These are phyloP conservation scores for Alloscopus bannaensis DNA, from an alignment of 2,888 invertebrate species.

Conservation along the genomic window DNA sequence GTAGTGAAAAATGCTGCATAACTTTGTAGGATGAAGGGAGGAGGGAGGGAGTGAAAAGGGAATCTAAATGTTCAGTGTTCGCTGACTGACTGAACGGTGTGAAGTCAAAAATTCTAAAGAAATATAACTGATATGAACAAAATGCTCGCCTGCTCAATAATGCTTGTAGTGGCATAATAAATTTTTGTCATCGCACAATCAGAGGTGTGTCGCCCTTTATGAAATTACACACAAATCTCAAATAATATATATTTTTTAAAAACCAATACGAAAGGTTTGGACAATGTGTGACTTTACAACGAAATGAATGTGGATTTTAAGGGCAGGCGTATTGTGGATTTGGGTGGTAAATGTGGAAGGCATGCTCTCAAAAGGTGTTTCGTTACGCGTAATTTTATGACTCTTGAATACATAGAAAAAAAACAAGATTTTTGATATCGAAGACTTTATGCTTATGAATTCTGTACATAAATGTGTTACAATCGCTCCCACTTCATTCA, in stretches of 20 bases:
- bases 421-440: too few relatives aligned
- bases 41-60: neutral
- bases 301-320: too few relatives aligned
- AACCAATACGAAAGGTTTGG: neutral
- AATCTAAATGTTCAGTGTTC: slow-evolving; percentile 2
- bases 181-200: slow-evolving; percentile 38
- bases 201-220: slow-evolving; percentile 23
- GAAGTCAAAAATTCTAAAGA: neutral
- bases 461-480: neutral
- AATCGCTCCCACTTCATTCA: slow-evolving; percentile 4
- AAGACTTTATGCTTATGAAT: neutral
- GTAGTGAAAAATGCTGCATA: slow-evolving; percentile 5
- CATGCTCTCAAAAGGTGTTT: neutral
- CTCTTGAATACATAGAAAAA: neutral
- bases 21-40: slow-evolving; percentile 6
- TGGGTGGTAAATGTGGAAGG: neutral
- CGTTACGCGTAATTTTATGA: neutral
- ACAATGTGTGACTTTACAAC: neutral
- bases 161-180: slow-evolving; percentile 22
- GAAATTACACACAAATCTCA: neutral
- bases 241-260: neutral
- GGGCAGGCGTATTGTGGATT: neutral
- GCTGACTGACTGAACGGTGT: neutral
- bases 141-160: neutral
- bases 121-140: neutral